Percentiles rank a stretch among this genome's conserved stretches.
Evolutionary conservation across 2,113 vertebrate species (phyloP).

Genomic region (Centropristis striata): DNA sequence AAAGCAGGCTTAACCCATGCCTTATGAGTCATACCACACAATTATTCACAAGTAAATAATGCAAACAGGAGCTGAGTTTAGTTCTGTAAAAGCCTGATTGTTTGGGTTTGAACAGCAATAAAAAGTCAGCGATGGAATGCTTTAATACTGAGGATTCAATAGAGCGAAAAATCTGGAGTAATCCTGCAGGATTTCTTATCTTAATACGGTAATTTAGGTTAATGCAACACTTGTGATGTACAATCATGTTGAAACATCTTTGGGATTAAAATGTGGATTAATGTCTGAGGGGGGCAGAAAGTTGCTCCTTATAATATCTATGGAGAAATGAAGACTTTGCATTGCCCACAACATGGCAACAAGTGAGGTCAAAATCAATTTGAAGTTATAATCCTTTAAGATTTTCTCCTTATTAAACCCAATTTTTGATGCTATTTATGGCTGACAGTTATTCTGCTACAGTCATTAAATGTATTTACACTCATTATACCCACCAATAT

Average conservation of each 20-base stretch:
- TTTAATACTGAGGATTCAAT: neutral
- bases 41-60: neutral
- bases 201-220: slow-evolving; percentile 4
- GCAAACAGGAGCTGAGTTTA: neutral
- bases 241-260: slow-evolving; percentile 18
- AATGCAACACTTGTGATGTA: neutral
- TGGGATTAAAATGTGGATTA: slow-evolving; percentile 18
- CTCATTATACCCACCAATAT: neutral
- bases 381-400: neutral
- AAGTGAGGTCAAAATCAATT: neutral
- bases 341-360: neutral
- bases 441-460: neutral
- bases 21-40: neutral
- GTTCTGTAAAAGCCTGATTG: neutral
- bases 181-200: slow-evolving; percentile 35
- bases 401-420: neutral
- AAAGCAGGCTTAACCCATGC: neutral
- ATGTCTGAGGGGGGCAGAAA: neutral
- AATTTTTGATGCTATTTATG: neutral
- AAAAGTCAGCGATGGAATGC: neutral
- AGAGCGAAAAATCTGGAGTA: slow-evolving; percentile 1
- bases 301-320: neutral
- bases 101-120: neutral
- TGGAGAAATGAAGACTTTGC: neutral
- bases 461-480: neutral